A percentile compares a stretch with the other conserved stretches of the same genome.
Evolutionary conservation across 1,140 invertebrate species (phyloP).

Genomic region (Hormaphis cornu): DNA sequence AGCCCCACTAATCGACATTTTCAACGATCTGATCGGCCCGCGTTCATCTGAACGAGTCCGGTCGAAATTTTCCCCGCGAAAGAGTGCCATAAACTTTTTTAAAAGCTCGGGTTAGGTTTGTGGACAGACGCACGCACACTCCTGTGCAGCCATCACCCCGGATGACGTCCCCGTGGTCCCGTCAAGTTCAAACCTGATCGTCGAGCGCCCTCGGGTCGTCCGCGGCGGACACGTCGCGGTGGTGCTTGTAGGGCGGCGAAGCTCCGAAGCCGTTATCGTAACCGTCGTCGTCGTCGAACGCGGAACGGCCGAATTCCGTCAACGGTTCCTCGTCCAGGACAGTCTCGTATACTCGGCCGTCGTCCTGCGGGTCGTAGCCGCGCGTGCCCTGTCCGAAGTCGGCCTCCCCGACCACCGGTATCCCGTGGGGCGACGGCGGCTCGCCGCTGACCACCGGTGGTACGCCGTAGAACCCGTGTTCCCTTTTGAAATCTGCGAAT

Average conservation of each 20-base stretch:
- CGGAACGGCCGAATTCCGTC: not conserved
- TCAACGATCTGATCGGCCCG: too few relatives aligned
- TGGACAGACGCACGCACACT: too few relatives aligned
- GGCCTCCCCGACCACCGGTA: conserved; percentile 1
- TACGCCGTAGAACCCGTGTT: not conserved
- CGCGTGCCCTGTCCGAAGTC: not conserved
- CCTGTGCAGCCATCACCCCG: too few relatives aligned
- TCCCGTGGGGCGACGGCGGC: not conserved
- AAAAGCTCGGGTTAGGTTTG: too few relatives aligned
- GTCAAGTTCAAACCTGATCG: not conserved
- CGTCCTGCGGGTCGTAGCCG: too few relatives aligned
- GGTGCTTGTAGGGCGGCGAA: not conserved
- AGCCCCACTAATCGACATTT: too few relatives aligned
- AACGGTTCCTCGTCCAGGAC: not conserved
- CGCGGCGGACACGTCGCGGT: not conserved
- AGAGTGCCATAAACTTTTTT: too few relatives aligned
- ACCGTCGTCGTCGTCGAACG: not conserved
- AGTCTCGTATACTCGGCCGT: not conserved
- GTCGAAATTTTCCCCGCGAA: too few relatives aligned
- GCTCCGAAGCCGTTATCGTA: not conserved
- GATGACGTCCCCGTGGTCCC: too few relatives aligned
- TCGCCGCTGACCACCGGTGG: not conserved
- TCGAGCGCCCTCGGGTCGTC: not conserved
- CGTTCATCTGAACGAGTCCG: too few relatives aligned
- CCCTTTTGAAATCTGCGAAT: conserved; percentile 8